Percentiles rank a stretch among this genome's conserved stretches.
Conservation (phyloP, 92 coral and sea anemone genomes). For the Nematostella vectensis region DNA sequence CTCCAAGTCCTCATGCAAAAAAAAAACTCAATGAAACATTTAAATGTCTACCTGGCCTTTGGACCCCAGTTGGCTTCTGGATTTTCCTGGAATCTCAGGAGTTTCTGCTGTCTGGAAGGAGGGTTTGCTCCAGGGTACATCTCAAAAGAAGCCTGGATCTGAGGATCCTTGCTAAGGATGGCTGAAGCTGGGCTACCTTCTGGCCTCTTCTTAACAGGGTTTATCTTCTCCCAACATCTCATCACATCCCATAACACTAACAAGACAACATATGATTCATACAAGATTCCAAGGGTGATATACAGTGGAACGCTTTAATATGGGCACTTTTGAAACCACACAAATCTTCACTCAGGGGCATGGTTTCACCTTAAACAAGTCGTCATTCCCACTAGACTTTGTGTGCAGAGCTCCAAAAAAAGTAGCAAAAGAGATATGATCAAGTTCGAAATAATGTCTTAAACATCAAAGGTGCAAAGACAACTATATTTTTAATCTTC, state of each 20-base stretch:
- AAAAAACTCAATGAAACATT: no score
- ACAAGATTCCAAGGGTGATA: not conserved
- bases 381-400: no score
- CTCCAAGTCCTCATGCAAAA: no score
- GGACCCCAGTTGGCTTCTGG: slow-evolving; percentile 99
- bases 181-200: slow-evolving; percentile 68
- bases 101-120: slow-evolving; percentile 65
- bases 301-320: not conserved
- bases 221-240: slow-evolving; percentile 85
- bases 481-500: no score
- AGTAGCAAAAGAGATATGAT: no score
- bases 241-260: slow-evolving; percentile 90
- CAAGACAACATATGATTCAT: no score
- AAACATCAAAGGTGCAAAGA: no score
- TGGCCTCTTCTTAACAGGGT: slow-evolving; percentile 76
- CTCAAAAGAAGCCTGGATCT: slow-evolving; percentile 64
- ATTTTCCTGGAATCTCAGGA: slow-evolving; percentile 81
- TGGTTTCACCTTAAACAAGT: no score
- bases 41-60: slow-evolving; percentile 64
- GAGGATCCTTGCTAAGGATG: slow-evolving; percentile 65
- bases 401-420: no score
- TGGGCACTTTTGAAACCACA: no score
- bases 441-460: no score
- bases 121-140: slow-evolving; percentile 77
- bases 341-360: no score